These are phyloP conservation scores for Neotragus pygmaeus DNA, from an alignment of 2,113 vertebrate genomes.

Conservation along the genomic window DNA sequence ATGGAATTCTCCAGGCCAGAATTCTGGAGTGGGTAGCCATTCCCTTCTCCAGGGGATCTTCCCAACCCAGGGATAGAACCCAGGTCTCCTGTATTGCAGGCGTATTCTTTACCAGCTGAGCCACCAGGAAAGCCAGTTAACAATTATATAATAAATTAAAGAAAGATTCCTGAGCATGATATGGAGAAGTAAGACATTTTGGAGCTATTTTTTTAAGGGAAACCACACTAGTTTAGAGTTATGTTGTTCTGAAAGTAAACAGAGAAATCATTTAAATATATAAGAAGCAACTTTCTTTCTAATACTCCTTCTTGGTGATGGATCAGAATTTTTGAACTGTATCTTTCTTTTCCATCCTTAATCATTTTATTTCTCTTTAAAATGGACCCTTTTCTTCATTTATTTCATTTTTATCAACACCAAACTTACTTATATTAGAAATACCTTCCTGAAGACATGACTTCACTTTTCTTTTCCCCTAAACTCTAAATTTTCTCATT, in stretches of 20 bases:
- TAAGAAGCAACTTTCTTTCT: background rate
- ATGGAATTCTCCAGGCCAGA: background rate
- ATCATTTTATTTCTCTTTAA: background rate
- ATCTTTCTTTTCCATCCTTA: background rate
- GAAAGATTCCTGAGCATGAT: background rate
- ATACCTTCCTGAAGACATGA: background rate
- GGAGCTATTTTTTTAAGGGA: background rate
- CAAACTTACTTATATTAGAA: background rate
- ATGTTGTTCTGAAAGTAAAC: background rate
- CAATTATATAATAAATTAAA: background rate
- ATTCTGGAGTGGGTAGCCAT: background rate
- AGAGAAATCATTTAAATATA: background rate
- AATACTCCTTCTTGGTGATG: background rate
- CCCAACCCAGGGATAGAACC: background rate
- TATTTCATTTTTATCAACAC: background rate
- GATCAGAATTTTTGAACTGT: background rate
- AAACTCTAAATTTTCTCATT: background rate
- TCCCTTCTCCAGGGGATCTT: background rate
- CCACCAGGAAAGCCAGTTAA: background rate
- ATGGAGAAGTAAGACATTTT: background rate
- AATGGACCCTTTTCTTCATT: background rate
- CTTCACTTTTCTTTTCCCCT: background rate
- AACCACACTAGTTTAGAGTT: background rate
- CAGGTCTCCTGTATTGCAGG: background rate
- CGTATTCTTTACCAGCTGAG: background rate